Base-by-base conservation (phyloP, 2,113 vertebrate species). In the Toxotes jaculatrix region DNA sequence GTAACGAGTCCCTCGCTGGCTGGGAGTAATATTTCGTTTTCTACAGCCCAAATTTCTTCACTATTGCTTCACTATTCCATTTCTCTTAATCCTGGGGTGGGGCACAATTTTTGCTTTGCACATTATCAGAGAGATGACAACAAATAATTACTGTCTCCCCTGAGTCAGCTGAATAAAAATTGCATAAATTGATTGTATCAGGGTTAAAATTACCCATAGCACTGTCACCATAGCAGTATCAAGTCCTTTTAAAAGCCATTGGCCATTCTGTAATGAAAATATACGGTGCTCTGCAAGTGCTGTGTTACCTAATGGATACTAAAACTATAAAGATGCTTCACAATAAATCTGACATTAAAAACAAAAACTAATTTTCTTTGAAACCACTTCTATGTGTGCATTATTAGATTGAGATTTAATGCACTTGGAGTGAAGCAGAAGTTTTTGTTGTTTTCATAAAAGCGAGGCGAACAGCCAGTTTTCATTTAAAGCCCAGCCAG, bases 321-420 rank as follows among this genome's bases (percentile, higher is more conserved):
- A 17, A 57, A 80, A 51, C 47, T 19, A n/a, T 27, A 70, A 78
- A 43, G 23, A 42, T 57, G 5, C 40, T 40, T 31, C 38, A 60
- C 34, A 76, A 45, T 65, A 45, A 86, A 79, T 2, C 40, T 36
- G 27, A 27, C 47, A 47, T 69, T 55, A 61, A 74, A 81, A 79
- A 40, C n/a, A 27, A 76, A 83, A 78, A 43, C 21, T 13, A 0
- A 34, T 53, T 51, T 65, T 56, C n/a, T 61, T 59, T 57, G 2
- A 65, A 70, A 40, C 17, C 0, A 10, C 34, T 1, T 78, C 9
- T 79, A 9, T 47, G 34, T 59, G 27, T 42, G 53, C 53, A 19
- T 17, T 79, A 63, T 63, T 74, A 17, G 19, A 47, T 62, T 19
- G 13, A 69, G 49, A 69, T 82, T 77, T 64, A 60, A 36, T 71